Evolutionary conservation across 2,888 invertebrate species (phyloP), one percentile per base, ranked within the genome.

Genomic region (Sympetrum striolatum): DNA sequence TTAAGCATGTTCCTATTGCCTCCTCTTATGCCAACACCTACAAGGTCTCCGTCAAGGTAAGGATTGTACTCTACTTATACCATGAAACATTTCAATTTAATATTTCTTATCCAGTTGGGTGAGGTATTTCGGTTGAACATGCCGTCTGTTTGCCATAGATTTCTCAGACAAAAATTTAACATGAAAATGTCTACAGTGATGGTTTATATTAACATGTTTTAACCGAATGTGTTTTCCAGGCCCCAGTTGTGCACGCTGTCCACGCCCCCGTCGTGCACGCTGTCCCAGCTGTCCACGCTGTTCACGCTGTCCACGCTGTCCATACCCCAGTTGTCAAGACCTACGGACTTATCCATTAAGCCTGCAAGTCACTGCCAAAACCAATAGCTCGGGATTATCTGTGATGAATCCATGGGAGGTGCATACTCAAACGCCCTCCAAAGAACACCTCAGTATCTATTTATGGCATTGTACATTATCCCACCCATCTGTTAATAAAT

Each of bases 21-120:
- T 81, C 90, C 90, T 90, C 90, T n/a, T 96, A 96, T 93, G 95
- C 96, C 92, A 96, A 96, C 94, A 95, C 95, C 92, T 95, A 96
- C 94, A 96, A 95, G 94, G 95, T 96, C 93, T 93, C 94, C 86
- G 90, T 90, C 58, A 90, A 90, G 90, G 90, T 81, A 90, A 35
- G 31, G 3, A 73, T n/a, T 14, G 6, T 48, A 2, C 48, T 48
- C 14, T 15, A 48, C 18, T 1, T 53, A 53, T 10, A 8, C 44
- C 10, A 8, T 44, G 44, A 44, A 44, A 6, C 10, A 8, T 44
- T 6, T 6, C 0, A 10, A 44, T 44, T 44, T 44, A 44, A 1
- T 44, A 10, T 44, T 5, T 6, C 39, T 39, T 6, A 39, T 39
- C 39, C 39, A 5, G 39, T 2, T 6, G 2, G 39, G 6, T 39